These are phyloP conservation scores for Sceliomorpha sp. DNA, from an alignment of 2,888 invertebrate species.

Conservation along the genomic window DNA sequence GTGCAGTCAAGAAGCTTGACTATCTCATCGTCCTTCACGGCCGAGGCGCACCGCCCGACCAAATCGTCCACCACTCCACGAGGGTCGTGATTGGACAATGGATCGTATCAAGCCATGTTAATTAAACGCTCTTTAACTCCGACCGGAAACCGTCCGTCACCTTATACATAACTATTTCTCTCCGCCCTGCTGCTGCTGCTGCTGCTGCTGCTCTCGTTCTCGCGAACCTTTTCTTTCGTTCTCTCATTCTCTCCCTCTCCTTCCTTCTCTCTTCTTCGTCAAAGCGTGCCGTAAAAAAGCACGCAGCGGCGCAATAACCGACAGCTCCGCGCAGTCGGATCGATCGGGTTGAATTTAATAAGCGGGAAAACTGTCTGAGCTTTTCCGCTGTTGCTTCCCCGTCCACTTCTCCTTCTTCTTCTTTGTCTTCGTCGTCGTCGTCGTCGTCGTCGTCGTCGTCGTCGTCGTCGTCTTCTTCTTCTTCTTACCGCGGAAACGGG, in stretches of 20 bases:
- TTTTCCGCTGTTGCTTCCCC: too few relatives aligned
- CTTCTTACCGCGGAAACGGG: constrained; percentile 9
- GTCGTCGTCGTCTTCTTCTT: too few relatives aligned
- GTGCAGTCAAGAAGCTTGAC: constrained; percentile 71
- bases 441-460: too few relatives aligned
- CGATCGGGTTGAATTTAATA: constrained; percentile 52
- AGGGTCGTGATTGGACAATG: constrained; percentile 51
- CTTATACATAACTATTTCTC: constrained; percentile 25
- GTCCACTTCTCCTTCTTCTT: too few relatives aligned
- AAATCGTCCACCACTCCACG: constrained; percentile 20
- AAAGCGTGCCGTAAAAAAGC: constrained; percentile 1
- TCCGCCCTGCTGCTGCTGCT: constrained; percentile 14
- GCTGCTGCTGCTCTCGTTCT: too few relatives aligned
- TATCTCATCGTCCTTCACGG: constrained; percentile 73
- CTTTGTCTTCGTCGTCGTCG: too few relatives aligned
- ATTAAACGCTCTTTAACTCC: constrained; percentile 73
- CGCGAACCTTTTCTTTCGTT: too few relatives aligned
- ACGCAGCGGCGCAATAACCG: constrained; percentile 8
- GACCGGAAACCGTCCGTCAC: constrained; percentile 65
- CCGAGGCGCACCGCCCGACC: constrained; percentile 38
- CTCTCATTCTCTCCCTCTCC: constrained; percentile 9
- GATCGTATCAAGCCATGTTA: constrained; percentile 62
- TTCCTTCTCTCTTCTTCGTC: constrained; percentile 29
- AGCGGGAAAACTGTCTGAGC: constrained; percentile 17
- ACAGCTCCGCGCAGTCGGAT: constrained; percentile 11